These are phyloP conservation scores for Eurois occulta DNA, from an alignment of 2,888 invertebrate genomes.

Conservation along the genomic window DNA sequence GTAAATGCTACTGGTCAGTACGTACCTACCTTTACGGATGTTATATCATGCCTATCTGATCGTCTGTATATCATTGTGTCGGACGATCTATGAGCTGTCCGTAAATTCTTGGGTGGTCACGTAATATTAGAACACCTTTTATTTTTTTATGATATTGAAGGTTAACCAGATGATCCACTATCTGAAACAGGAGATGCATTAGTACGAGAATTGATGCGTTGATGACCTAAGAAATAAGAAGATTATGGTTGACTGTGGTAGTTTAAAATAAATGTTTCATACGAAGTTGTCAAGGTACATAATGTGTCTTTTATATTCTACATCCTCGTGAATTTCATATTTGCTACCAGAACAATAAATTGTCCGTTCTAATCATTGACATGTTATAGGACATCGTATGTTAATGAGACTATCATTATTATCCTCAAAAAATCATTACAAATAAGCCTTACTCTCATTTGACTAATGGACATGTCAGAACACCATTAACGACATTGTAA, in stretches of 20 bases:
- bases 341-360: constrained; percentile 41
- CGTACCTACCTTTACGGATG: not conserved
- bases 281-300: constrained; percentile 17
- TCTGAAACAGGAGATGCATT: not conserved
- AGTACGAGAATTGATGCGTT: constrained; percentile 17
- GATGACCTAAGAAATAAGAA: constrained; percentile 14
- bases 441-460: not conserved
- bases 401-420: not conserved
- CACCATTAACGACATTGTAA: not conserved
- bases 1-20: not conserved
- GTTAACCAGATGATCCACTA: constrained; percentile 30
- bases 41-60: constrained; percentile 1
- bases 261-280: constrained; percentile 21
- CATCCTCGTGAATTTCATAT: constrained; percentile 22
- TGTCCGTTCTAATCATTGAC: constrained; percentile 33
- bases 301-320: constrained; percentile 7
- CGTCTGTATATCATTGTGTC: constrained; percentile 18
- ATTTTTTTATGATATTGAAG: constrained; percentile 51
- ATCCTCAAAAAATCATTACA: not conserved
- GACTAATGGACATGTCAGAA: not conserved
- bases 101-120: constrained; percentile 60
- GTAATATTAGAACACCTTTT: constrained; percentile 60
- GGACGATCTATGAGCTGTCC: constrained; percentile 39
- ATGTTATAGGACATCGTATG: not conserved
- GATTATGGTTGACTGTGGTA: not conserved